Evolutionary conservation across 2,113 vertebrate genomes (phyloP), one percentile per base, ranked within the genome.

Genomic region (Mesocricetus auratus): DNA sequence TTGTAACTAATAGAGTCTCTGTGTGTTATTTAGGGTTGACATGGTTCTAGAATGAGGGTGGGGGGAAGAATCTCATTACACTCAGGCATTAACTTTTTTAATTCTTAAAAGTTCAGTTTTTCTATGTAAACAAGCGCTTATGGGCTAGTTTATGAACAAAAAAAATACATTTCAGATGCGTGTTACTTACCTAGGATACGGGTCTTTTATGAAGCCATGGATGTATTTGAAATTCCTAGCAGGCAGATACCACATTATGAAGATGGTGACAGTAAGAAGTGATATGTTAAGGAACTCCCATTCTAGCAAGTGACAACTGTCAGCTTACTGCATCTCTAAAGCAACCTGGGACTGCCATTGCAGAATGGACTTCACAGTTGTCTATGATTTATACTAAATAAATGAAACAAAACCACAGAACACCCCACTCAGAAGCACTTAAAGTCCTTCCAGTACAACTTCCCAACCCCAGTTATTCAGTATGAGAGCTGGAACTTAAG

Each of bases 61-160:
- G n/a, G n/a, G n/a, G n/a, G n/a, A n/a, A n/a, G n/a, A n/a, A n/a
- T n/a, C n/a, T n/a, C n/a, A n/a, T n/a, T n/a, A n/a, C n/a, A n/a
- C n/a, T n/a, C n/a, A n/a, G n/a, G n/a, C 33, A 31, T 66, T 95
- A 85, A 94, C 62, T 88, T 73, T 73, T 53, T 47, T 11, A 82
- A 79, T n/a, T 94, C 42, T 79, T 91, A 92, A 83, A 24, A 62
- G 12, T 21, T 36, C 12, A 22, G 9, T 53, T 94, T 94, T 68
- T 15, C 22, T 83, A 36, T 45, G 3, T 3, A 68, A 75, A 83
- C 78, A 91, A 69, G 10, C 5, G 3, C 1, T 16, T 26, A 85
- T 56, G 16, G 31, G 88, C 21, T 13, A 93, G 3, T n/a, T 93
- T 58, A 69, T 42, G n/a, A 19, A 69, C n/a, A 53, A 31, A 90